Evolutionary conservation across 2,888 invertebrate genomes (phyloP).

Genomic region (Nematopogon swammerdamellus): DNA sequence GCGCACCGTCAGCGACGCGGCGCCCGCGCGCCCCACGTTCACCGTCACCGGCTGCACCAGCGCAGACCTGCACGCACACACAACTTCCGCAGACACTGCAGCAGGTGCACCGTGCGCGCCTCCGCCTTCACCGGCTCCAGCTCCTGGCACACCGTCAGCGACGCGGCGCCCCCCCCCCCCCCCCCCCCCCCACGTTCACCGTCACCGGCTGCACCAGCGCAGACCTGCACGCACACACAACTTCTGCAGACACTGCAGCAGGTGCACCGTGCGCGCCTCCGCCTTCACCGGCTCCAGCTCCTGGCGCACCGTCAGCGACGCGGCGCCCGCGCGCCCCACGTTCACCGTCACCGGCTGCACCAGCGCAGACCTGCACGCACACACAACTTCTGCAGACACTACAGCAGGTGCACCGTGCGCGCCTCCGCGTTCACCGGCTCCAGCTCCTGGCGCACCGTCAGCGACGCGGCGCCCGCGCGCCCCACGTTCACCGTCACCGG

Average conservation of each 20-base stretch:
- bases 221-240: constrained; percentile 63
- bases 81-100: constrained; percentile 88
- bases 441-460: constrained; percentile 93
- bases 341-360: constrained; percentile 97
- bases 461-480: constrained; percentile 95
- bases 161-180: constrained; percentile 88
- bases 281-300: constrained; percentile 97
- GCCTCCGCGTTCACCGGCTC: constrained; percentile 98
- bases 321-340: constrained; percentile 97
- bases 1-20: constrained; percentile 93
- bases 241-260: constrained; percentile 92
- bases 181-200: constrained; percentile 97
- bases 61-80: constrained; percentile 74
- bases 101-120: constrained; percentile 89
- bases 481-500: constrained; percentile 99
- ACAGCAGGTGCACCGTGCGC: constrained; percentile 88
- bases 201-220: constrained; percentile 96
- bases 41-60: constrained; percentile 96
- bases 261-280: constrained; percentile 92
- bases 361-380: constrained; percentile 78
- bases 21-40: constrained; percentile 97
- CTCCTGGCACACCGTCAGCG: constrained; percentile 92
- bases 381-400: constrained; percentile 81
- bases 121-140: constrained; percentile 98
- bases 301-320: constrained; percentile 93